A percentile compares a stretch with the other conserved stretches of the same genome.
phyloP scores from a whole-genome alignment of 2,888 invertebrate genomes.

The Meganola albula region DNA sequence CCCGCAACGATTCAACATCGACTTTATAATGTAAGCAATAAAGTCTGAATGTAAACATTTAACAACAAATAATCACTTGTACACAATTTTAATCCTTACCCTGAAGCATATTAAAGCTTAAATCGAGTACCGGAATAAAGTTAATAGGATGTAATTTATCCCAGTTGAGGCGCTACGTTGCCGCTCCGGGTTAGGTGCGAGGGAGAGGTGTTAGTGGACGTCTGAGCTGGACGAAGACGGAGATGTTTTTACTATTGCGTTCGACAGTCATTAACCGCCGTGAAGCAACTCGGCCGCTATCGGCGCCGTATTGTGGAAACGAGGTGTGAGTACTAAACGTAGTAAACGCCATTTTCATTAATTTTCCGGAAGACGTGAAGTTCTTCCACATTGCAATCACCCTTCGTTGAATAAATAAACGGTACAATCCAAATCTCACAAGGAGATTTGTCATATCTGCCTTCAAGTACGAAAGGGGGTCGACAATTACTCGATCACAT shows the following conservation, averaged over 20 bases:
- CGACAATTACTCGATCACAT: too few relatives aligned
- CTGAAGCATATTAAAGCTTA: conserved; percentile 64
- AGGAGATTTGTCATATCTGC: too few relatives aligned
- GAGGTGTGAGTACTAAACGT: conserved; percentile 63
- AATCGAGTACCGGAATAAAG: conserved; percentile 69
- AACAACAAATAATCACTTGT: conserved; percentile 46
- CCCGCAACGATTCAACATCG: conserved; percentile 49
- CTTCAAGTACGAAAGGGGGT: too few relatives aligned
- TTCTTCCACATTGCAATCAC: conserved; percentile 56
- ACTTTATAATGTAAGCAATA: conserved; percentile 60
- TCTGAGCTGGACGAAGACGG: conserved; percentile 41
- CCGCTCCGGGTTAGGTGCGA: conserved; percentile 64
- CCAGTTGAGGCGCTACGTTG: conserved; percentile 69
- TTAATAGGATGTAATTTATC: conserved; percentile 77
- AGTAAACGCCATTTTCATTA: conserved; percentile 71
- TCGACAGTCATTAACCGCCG: conserved; percentile 57
- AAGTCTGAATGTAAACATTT: conserved; percentile 62
- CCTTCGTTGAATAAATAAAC: conserved; percentile 59
- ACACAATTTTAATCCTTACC: conserved; percentile 73
- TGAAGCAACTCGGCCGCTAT: conserved; percentile 41
- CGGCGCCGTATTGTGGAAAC: conserved; percentile 59
- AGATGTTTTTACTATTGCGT: conserved; percentile 57
- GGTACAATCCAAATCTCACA: too few relatives aligned
- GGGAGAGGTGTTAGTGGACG: conserved; percentile 37
- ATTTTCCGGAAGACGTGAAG: conserved; percentile 73